phyloP scores from a whole-genome alignment of 2,797 vertebrate species.

The Numenius phaeopus region DNA sequence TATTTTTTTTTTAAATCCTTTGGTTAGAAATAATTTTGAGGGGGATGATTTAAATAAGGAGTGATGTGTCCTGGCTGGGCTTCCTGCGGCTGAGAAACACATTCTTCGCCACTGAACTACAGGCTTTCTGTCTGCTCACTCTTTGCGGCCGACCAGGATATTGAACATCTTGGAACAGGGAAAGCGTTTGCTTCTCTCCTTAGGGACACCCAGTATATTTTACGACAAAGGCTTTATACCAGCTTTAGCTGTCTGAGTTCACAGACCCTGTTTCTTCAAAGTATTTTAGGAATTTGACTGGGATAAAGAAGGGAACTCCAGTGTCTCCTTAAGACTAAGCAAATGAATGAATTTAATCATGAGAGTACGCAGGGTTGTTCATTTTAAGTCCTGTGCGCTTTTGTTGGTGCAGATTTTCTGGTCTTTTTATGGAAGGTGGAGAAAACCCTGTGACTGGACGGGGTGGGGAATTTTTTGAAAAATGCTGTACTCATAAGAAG shows the following conservation, averaged over 20 bases:
- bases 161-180: neutral
- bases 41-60: constrained; percentile 27
- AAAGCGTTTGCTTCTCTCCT: neutral
- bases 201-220: neutral
- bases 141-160: neutral
- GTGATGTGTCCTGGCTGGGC: constrained; percentile 28
- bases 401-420: neutral
- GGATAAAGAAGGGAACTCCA: neutral
- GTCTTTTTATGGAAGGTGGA: neutral
- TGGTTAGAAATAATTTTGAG: neutral
- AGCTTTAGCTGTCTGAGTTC: neutral
- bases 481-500: neutral
- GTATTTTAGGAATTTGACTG: constrained; percentile 18
- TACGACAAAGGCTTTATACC: neutral
- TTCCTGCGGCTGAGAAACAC: neutral
- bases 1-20: neutral
- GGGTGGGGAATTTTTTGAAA: neutral
- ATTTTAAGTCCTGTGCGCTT: neutral
- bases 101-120: neutral
- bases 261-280: neutral
- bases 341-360: neutral
- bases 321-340: neutral
- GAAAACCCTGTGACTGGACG: neutral
- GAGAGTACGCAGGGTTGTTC: neutral
- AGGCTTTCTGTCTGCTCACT: neutral